These are phyloP conservation scores for Sylvilagus floridanus DNA, from an alignment of 2,797 vertebrate species.

Conservation along the genomic window DNA sequence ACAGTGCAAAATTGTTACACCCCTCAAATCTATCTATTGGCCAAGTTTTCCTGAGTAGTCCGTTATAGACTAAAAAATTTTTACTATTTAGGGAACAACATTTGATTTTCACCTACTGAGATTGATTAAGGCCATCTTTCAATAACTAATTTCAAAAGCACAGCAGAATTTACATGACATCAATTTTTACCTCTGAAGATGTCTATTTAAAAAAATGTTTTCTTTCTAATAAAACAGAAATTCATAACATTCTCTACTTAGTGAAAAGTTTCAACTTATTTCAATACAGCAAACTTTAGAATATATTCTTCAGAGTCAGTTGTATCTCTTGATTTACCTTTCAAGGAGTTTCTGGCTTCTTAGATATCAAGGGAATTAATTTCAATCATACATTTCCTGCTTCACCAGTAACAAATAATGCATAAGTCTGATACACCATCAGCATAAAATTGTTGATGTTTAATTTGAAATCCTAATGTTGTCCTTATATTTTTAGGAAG, in stretches of 20 bases:
- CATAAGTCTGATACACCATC: background rate
- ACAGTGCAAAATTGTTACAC: background rate
- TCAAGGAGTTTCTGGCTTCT: conserved; percentile 33
- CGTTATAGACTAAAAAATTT: background rate
- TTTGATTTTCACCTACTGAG: conserved; percentile 36
- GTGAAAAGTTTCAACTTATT: conserved; percentile 5
- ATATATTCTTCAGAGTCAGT: conserved; percentile 40
- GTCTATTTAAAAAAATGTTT: conserved; percentile 23
- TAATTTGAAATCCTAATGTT: conserved; percentile 45
- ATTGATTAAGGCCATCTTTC: conserved; percentile 18
- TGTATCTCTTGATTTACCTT: conserved; percentile 49
- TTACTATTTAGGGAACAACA: background rate
- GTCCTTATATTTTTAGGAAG: background rate
- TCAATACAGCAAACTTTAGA: background rate
- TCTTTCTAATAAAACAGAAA: conserved; percentile 47
- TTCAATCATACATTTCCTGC: conserved; percentile 43
- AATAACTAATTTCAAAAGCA: conserved; percentile 43
- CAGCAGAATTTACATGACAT: background rate
- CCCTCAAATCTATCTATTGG: background rate
- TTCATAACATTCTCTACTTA: background rate
- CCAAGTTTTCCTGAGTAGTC: background rate
- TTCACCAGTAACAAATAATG: conserved; percentile 9
- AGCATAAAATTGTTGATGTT: background rate
- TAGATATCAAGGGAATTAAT: conserved; percentile 50
- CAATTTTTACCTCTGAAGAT: background rate